Evolutionary conservation across 2,797 vertebrate species (phyloP).

Genomic region (Anomalospiza imberbis): DNA sequence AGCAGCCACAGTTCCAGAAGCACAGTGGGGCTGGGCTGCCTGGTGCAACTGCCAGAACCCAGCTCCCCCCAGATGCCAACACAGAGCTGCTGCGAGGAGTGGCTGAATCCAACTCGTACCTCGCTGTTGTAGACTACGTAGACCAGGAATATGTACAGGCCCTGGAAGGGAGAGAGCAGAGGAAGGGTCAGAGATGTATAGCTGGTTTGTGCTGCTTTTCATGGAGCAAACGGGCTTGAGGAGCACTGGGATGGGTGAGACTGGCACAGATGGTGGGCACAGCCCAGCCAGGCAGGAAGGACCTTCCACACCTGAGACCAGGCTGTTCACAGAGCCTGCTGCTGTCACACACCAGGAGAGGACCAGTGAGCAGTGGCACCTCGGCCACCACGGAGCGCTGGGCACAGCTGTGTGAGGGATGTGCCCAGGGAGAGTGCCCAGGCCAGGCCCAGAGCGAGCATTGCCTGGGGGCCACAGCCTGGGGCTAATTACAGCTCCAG

Average conservation of each 20-base stretch:
- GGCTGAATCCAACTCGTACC: constrained; percentile 67
- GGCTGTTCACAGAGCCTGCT: not conserved
- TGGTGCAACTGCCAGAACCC: not conserved
- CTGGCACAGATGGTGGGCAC: not conserved
- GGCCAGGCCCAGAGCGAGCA: fast-evolving
- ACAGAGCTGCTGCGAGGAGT: fast-evolving
- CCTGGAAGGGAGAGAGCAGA: constrained; percentile 67
- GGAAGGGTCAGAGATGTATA: fast-evolving
- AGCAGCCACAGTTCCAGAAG: not conserved
- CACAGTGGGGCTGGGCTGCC: not conserved
- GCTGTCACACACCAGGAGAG: fast-evolving
- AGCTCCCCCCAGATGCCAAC: not conserved
- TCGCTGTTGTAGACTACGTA: constrained; percentile 89
- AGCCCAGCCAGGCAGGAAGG: not conserved
- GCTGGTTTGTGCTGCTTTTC: not conserved
- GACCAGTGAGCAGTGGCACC: fast-evolving
- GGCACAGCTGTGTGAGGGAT: not conserved
- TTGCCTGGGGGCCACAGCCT: constrained; percentile 66
- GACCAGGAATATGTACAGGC: constrained; percentile 91
- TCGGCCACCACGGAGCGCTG: fast-evolving
- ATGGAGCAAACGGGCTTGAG: not conserved
- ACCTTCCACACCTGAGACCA: not conserved
- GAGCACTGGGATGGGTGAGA: not conserved
- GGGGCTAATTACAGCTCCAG: constrained; percentile 77
- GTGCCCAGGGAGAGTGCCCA: not conserved